Conservation (phyloP, 1,140 invertebrate genomes). For the Papilio aristodemus region DNA sequence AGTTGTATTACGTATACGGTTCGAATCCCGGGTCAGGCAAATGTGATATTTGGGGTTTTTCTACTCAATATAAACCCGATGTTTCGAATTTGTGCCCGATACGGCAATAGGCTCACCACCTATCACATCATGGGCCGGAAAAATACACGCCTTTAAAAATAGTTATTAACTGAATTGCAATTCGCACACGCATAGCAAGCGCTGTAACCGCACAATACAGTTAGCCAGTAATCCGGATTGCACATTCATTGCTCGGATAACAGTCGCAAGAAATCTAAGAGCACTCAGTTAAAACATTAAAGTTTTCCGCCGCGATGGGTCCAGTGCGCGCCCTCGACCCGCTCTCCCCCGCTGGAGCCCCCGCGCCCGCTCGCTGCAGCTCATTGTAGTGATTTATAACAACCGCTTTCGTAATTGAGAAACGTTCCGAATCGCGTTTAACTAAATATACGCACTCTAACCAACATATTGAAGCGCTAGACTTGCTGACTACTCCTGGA, state of each 20-base stretch:
- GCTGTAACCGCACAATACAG: conserved; percentile 23
- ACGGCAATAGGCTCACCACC: too few relatives aligned
- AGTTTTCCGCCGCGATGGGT: conserved; percentile 33
- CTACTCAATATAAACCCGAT: too few relatives aligned
- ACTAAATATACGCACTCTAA: conserved; percentile 25
- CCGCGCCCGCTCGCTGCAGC: neutral
- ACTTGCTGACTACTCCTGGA: too few relatives aligned
- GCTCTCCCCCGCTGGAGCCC: neutral
- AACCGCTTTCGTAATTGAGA: conserved; percentile 29
- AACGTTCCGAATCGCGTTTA: conserved; percentile 5
- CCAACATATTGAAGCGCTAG: neutral
- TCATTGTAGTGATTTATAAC: conserved; percentile 32
- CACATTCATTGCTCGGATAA: conserved; percentile 31
- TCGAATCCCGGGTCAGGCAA: too few relatives aligned
- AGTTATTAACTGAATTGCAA: neutral
- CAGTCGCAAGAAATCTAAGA: conserved; percentile 29
- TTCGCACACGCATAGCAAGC: neutral
- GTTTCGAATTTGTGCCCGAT: too few relatives aligned
- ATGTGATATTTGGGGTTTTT: too few relatives aligned
- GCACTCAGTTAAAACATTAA: conserved; percentile 34
- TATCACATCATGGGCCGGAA: too few relatives aligned
- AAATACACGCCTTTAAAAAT: too few relatives aligned
- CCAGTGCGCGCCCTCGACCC: neutral
- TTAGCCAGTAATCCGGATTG: conserved; percentile 22
- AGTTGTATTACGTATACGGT: too few relatives aligned